A percentile compares a stretch with the other conserved stretches of the same genome.
phyloP scores from a whole-genome alignment of 92 coral and sea anemone species.

The Epizoanthus scotinus region DNA sequence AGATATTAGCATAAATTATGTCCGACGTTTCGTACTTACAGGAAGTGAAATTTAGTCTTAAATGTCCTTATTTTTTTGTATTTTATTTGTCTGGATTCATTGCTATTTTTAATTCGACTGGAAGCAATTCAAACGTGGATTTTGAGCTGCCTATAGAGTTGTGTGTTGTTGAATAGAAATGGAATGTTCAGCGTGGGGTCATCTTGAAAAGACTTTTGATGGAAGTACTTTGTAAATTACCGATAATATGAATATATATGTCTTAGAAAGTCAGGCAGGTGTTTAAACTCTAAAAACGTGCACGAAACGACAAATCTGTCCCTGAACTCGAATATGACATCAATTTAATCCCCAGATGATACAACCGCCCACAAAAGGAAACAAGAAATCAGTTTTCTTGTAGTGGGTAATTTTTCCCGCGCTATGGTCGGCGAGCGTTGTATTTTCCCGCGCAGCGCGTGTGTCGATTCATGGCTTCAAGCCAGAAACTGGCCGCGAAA shows the following conservation, averaged over 20 bases:
- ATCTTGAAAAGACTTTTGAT: not conserved
- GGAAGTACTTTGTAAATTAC: constrained; percentile 1
- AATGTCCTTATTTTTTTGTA: not conserved
- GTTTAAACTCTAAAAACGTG: constrained; percentile 32
- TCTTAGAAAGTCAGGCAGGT: constrained; percentile 28
- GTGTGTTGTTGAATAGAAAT: not conserved
- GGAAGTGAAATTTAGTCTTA: too few species aligned
- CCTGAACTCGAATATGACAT: not conserved
- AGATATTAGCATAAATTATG: constrained; percentile 16
- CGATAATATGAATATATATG: constrained; percentile 28
- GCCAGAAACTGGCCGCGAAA: constrained; percentile 21
- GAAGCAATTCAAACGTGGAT: not conserved
- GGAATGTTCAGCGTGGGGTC: not conserved
- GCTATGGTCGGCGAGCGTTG: not conserved
- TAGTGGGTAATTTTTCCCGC: not conserved
- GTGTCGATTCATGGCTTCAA: not conserved
- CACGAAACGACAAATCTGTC: constrained; percentile 8
- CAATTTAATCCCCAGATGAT: not conserved
- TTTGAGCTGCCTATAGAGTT: not conserved
- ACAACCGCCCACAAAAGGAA: constrained; percentile 1
- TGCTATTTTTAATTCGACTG: not conserved
- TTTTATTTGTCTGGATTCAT: not conserved
- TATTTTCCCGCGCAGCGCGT: not conserved
- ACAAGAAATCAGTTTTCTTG: not conserved
- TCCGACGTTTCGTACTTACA: not conserved